A percentile compares a stretch with the other conserved stretches of the same genome.
Evolutionary conservation across 2,888 invertebrate genomes (phyloP).

Genomic region (Agrypnus murinus): DNA sequence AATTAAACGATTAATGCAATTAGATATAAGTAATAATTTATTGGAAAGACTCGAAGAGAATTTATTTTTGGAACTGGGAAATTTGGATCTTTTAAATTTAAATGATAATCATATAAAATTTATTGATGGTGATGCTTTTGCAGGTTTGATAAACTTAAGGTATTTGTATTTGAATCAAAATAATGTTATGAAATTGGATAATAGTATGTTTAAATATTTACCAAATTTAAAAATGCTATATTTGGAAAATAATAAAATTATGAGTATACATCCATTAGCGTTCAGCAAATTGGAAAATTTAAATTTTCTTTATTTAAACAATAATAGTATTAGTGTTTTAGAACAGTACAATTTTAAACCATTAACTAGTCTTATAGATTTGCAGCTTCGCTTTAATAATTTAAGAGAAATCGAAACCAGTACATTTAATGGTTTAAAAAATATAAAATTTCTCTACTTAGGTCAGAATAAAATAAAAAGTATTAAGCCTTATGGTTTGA

Average conservation of each 20-base stretch:
- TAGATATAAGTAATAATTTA: slow-evolving; percentile 66
- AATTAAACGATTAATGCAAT: slow-evolving; percentile 64
- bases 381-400: slow-evolving; percentile 67
- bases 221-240: slow-evolving; percentile 67
- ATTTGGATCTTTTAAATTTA: slow-evolving; percentile 67
- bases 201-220: slow-evolving; percentile 66
- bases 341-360: slow-evolving; percentile 68
- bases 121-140: slow-evolving; percentile 68
- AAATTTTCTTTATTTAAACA: slow-evolving; percentile 67
- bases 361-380: slow-evolving; percentile 65
- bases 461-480: slow-evolving; percentile 68
- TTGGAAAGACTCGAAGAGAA: slow-evolving; percentile 64
- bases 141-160: slow-evolving; percentile 66
- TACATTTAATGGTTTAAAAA: slow-evolving; percentile 68
- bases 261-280: slow-evolving; percentile 67
- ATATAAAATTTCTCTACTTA: slow-evolving; percentile 66
- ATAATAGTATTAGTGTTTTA: slow-evolving; percentile 67
- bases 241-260: slow-evolving; percentile 69
- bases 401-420: slow-evolving; percentile 67
- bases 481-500: slow-evolving; percentile 67
- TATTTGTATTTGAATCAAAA: slow-evolving; percentile 70
- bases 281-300: slow-evolving; percentile 67
- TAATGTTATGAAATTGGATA: slow-evolving; percentile 66
- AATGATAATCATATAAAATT: slow-evolving; percentile 66
- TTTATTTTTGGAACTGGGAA: slow-evolving; percentile 67